Percentiles rank a stretch among this genome's conserved stretches.
These are phyloP conservation scores for Ascaphus truei DNA, from an alignment of 2,113 vertebrate genomes.

Conservation along the genomic window DNA sequence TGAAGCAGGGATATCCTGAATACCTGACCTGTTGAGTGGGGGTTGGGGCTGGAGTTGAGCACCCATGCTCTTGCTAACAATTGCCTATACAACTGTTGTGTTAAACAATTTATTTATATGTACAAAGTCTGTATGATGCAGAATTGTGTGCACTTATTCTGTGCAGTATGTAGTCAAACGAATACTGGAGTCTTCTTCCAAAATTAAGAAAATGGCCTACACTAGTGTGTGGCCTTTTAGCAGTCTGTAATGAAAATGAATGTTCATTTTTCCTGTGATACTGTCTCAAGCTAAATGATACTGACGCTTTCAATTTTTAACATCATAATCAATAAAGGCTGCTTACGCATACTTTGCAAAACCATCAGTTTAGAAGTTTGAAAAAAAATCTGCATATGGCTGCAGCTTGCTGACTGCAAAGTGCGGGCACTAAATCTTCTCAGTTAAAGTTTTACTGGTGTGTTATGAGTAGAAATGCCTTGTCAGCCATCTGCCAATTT, in stretches of 20 bases:
- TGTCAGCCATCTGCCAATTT: constrained; percentile 99
- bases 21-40: no score
- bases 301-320: constrained; percentile 97
- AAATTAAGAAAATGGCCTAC: constrained; percentile 47
- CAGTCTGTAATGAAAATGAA: constrained; percentile 70
- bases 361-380: constrained; percentile 94
- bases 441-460: constrained; percentile 99
- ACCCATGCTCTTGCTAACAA: no score
- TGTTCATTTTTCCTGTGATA: constrained; percentile 93
- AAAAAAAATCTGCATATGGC: constrained; percentile 86
- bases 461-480: constrained; percentile 99
- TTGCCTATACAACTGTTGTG: constrained; percentile 5
- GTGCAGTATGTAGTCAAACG: constrained; percentile 23
- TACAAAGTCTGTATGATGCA: background rate
- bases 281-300: constrained; percentile 93
- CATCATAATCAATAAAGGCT: constrained; percentile 98
- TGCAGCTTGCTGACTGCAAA: constrained; percentile 95
- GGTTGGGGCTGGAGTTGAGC: no score
- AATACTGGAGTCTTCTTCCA: constrained; percentile 17
- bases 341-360: constrained; percentile 97
- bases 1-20: no score
- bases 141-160: background rate
- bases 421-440: constrained; percentile 93
- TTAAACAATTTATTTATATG: constrained; percentile 10
- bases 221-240: constrained; percentile 51